Evolutionary conservation across 92 coral and sea anemone species (phyloP), one percentile per base, ranked within the genome.

Genomic region (Pocillopora grandis): DNA sequence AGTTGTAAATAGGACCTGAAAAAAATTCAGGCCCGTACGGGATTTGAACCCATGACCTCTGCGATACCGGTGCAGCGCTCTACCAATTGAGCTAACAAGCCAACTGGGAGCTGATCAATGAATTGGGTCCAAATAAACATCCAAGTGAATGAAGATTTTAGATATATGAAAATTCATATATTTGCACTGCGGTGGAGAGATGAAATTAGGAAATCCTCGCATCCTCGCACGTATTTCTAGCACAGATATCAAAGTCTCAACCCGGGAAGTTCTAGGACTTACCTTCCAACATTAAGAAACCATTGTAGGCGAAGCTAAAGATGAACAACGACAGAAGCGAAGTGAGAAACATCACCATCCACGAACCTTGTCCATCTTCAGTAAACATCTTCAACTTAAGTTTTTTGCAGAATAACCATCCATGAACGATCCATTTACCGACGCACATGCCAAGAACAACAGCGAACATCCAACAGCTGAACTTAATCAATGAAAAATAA

Each of bases 301-400:
- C 94, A 21, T 91, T 91, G 86, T 91, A 91, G 9, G 86, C 94
- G 67, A 88, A 91, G 52, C 94, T 92, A 79, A 94, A 94, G 64
- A 92, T 82, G 67, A 89, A 94, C 14, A 94, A 90, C 27, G 90
- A 94, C 58, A 94, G 42, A n/a, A 94, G 80, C 16, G 93, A 87
- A 16, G 98, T 77, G 14, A 94, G 71, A 72, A 94, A 92, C 95
- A 94, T 94, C 15, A 94, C 89, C 95, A 94, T 90, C 98, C 98
- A 94, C 2, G 98, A 91, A 1, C 98, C 98, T 62, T 94, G 98
- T 4, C 98, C 98, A 35, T 94, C 98, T 56, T 94, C 98, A 10
- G 95, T 94, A 33, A 89, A 94, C 64, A 93, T 89, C 84, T 91
- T 93, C 7, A 93, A 93, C 58, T 87, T 89, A 35, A 93, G 87